Evolutionary conservation across 1,140 invertebrate species (phyloP).

Genomic region (Potamilus streckersoni): DNA sequence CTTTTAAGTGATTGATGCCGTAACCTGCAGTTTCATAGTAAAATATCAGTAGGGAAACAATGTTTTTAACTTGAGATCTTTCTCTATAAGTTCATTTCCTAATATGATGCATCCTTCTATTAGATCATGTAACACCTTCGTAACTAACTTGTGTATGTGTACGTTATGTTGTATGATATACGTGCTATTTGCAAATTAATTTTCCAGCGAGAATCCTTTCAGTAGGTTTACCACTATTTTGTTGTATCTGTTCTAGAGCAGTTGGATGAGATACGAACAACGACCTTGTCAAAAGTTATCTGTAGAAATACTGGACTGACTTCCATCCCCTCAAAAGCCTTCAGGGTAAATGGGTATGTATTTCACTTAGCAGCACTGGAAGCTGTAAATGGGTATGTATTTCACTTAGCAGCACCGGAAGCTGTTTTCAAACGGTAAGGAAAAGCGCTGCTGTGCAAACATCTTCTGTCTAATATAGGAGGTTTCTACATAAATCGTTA

Average conservation of each 20-base stretch:
- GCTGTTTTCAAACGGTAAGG: neutral
- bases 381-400: too few relatives aligned
- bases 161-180: too few relatives aligned
- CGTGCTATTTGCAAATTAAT: too few relatives aligned
- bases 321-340: slow-evolving; percentile 11
- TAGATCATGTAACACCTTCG: too few relatives aligned
- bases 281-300: slow-evolving; percentile 17
- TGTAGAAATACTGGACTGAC: slow-evolving; percentile 25
- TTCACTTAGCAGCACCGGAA: too few relatives aligned
- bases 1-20: too few relatives aligned
- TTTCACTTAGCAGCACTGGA: neutral
- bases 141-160: too few relatives aligned
- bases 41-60: too few relatives aligned
- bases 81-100: neutral
- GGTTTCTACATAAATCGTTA: too few relatives aligned
- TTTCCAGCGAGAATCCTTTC: too few relatives aligned
- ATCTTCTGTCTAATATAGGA: neutral
- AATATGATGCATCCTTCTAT: too few relatives aligned
- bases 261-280: slow-evolving; percentile 18
- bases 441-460: neutral
- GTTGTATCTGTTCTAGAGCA: slow-evolving; percentile 8
- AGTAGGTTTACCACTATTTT: neutral
- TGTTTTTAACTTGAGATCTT: neutral
- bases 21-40: too few relatives aligned
- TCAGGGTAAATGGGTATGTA: neutral